Percentiles rank a stretch among this genome's conserved stretches.
These are phyloP conservation scores for Galago senegalensis DNA, from an alignment of 2,797 vertebrate species.

Conservation along the genomic window DNA sequence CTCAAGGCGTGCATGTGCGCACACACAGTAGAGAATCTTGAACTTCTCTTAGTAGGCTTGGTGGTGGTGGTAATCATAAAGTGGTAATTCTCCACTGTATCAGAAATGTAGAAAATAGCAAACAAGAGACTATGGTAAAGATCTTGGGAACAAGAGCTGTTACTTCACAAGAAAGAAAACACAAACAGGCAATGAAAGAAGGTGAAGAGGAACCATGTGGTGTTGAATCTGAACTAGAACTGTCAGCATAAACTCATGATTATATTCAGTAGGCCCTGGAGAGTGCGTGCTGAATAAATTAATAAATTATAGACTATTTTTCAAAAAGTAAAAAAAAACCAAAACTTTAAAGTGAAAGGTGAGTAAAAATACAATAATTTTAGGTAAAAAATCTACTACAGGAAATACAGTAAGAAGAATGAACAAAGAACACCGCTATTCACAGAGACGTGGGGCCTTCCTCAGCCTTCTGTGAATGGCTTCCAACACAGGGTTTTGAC, in stretches of 20 bases:
- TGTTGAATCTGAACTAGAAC: background rate
- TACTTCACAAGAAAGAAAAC: background rate
- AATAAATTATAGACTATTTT: background rate
- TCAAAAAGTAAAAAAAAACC: background rate
- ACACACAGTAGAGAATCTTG: background rate
- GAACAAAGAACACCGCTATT: background rate
- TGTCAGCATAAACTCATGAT: background rate
- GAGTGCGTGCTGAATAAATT: background rate
- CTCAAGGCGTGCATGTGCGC: background rate
- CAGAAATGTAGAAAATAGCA: background rate
- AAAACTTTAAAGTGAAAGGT: background rate
- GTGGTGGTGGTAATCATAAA: background rate
- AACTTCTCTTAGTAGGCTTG: background rate
- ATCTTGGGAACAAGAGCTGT: background rate
- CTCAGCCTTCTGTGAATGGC: background rate
- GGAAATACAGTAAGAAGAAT: background rate
- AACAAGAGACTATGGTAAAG: background rate
- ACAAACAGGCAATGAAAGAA: background rate
- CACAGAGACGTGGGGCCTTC: background rate
- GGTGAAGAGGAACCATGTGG: background rate
- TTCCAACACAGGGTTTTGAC: background rate
- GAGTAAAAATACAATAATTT: background rate
- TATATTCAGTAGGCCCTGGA: background rate
- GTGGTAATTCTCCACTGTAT: background rate
- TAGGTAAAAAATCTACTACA: background rate